A percentile compares a stretch with the other conserved stretches of the same genome.
These are phyloP conservation scores for Smithornis capensis DNA, from an alignment of 2,113 vertebrate species.

Conservation along the genomic window DNA sequence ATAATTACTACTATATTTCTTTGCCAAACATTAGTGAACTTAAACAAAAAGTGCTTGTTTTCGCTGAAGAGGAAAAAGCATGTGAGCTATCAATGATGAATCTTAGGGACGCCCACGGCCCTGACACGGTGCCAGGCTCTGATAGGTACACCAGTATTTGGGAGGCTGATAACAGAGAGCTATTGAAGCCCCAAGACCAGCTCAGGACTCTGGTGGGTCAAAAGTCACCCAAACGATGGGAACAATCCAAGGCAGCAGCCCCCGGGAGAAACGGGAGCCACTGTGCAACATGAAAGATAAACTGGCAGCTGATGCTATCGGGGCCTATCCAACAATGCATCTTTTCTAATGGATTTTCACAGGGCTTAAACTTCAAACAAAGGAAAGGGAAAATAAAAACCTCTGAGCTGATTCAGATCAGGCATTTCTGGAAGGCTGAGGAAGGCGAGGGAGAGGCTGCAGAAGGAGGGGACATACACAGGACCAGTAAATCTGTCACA, in stretches of 20 bases:
- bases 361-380: slow-evolving; percentile 46
- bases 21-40: slow-evolving; percentile 79
- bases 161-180: slow-evolving; percentile 71
- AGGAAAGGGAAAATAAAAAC: slow-evolving; percentile 24
- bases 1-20: slow-evolving; percentile 72
- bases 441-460: not conserved
- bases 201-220: slow-evolving; percentile 45
- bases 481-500: not conserved
- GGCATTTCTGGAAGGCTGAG: not conserved
- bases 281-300: slow-evolving; percentile 33
- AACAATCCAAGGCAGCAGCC: slow-evolving; percentile 67
- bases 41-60: slow-evolving; percentile 83
- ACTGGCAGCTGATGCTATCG: slow-evolving; percentile 60
- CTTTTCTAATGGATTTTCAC: slow-evolving; percentile 44
- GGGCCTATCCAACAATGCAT: slow-evolving; percentile 18
- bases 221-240: slow-evolving; percentile 75
- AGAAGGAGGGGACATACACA: accelerated
- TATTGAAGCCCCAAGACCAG: slow-evolving; percentile 69
- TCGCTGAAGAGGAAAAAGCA: slow-evolving; percentile 66
- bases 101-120: slow-evolving; percentile 70
- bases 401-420: not conserved
- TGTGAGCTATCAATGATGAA: slow-evolving; percentile 69
- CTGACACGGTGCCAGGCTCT: slow-evolving; percentile 58
- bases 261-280: slow-evolving; percentile 67
- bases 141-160: slow-evolving; percentile 53